Evolutionary conservation across 1,140 invertebrate genomes (phyloP).

Genomic region (Drosophila eugracilis): DNA sequence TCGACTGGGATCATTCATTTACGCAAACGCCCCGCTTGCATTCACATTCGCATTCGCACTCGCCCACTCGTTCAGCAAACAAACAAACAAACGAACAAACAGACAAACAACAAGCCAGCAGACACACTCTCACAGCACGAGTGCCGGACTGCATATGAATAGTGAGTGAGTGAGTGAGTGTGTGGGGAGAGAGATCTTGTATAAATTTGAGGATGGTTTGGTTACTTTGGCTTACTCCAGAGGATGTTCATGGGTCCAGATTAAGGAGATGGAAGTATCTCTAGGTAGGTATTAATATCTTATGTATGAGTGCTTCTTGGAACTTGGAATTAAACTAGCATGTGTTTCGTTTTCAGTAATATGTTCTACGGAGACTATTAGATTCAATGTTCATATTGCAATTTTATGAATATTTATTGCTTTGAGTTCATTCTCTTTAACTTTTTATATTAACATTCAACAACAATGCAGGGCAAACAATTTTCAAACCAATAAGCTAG

Average conservation of each 20-base stretch:
- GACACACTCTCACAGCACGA: constrained; percentile 22
- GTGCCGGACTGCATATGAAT: constrained; percentile 75
- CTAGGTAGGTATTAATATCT: not conserved
- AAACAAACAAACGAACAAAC: constrained; percentile 37
- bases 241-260: constrained; percentile 24
- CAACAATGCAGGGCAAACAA: not conserved
- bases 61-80: constrained; percentile 64
- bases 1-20: constrained; percentile 74
- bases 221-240: constrained; percentile 37
- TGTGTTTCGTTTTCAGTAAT: not conserved
- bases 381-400: too few species aligned
- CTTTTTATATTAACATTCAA: not conserved
- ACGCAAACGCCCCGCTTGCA: constrained; percentile 58
- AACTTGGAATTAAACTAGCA: not conserved
- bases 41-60: constrained; percentile 47
- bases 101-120: constrained; percentile 32
- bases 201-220: constrained; percentile 27
- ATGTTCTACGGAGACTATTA: not conserved
- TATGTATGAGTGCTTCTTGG: not conserved
- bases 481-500: not conserved
- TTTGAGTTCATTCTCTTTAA: too few species aligned
- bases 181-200: not conserved
- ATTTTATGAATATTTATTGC: too few species aligned
- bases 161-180: constrained; percentile 59
- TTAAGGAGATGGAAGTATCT: not conserved